phyloP scores from a whole-genome alignment of 30 jellyfish, hydroid and myxozoan genomes.

The Aurelia sp. region DNA sequence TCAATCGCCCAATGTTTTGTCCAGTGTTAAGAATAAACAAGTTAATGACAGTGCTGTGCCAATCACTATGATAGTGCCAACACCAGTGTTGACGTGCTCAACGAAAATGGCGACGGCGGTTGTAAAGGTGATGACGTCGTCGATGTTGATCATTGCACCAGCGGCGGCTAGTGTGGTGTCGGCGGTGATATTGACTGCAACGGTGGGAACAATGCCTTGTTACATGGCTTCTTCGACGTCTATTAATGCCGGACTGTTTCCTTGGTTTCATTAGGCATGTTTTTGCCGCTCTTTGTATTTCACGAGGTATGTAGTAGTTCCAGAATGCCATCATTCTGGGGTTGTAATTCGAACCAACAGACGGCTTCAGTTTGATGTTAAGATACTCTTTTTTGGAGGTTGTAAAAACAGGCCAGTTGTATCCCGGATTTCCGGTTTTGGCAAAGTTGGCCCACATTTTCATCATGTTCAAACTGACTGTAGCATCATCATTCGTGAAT shows the following conservation, averaged over 20 bases:
- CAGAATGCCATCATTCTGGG: slow-evolving; percentile 51
- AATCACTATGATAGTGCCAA: background rate
- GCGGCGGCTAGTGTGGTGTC: background rate
- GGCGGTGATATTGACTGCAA: background rate
- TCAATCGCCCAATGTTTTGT: no score
- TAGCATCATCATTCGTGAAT: slow-evolving; percentile 22
- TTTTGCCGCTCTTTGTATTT: no score
- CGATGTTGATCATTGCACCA: background rate
- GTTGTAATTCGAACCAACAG: slow-evolving; percentile 4
- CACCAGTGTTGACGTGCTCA: background rate
- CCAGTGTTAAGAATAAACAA: no score
- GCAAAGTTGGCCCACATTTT: slow-evolving; percentile 65
- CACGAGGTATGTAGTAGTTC: slow-evolving; percentile 14
- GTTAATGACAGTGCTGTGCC: background rate
- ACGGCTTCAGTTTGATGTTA: background rate
- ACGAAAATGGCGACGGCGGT: background rate
- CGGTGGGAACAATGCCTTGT: no score
- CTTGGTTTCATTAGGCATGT: no score
- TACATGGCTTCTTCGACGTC: no score
- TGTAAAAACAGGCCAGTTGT: slow-evolving; percentile 25
- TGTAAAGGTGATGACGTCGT: background rate
- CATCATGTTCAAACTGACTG: slow-evolving; percentile 23
- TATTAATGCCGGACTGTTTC: no score
- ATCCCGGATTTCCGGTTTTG: slow-evolving; percentile 49
- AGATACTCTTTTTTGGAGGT: background rate